A percentile compares a stretch with the other conserved stretches of the same genome.
These are phyloP conservation scores for Drosophila bocqueti DNA, from an alignment of 1,140 invertebrate species.

Conservation along the genomic window DNA sequence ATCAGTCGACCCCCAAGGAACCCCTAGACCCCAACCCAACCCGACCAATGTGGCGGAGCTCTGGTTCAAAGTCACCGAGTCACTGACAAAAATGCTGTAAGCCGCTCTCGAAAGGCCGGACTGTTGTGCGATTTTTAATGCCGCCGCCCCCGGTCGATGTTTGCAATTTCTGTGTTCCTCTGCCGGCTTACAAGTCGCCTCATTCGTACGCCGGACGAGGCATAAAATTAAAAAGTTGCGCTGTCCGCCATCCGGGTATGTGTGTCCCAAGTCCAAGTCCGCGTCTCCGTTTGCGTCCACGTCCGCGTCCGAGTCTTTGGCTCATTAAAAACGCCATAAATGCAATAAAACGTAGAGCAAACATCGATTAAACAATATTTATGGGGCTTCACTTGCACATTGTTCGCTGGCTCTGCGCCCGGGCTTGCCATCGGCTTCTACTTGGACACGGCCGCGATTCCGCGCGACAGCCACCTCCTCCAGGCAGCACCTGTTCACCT, in stretches of 20 bases:
- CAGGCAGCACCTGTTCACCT: constrained; percentile 13
- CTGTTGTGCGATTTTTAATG: constrained; percentile 48
- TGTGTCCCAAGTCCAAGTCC: constrained; percentile 11
- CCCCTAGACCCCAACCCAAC: constrained; percentile 4
- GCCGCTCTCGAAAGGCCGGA: constrained; percentile 33
- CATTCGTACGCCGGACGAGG: constrained; percentile 51
- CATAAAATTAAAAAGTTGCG: constrained; percentile 85
- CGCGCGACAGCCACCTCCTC: constrained; percentile 10
- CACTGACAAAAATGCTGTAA: constrained; percentile 84
- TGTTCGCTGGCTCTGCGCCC: constrained; percentile 75
- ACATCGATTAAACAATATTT: constrained; percentile 85
- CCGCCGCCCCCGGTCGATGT: constrained; percentile 16
- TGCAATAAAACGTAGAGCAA: constrained; percentile 85
- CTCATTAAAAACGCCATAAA: constrained; percentile 85
- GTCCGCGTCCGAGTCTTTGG: constrained; percentile 4
- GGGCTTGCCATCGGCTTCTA: constrained; percentile 33
- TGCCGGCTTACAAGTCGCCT: constrained; percentile 55
- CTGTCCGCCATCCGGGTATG: constrained; percentile 6
- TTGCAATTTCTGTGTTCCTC: constrained; percentile 21
- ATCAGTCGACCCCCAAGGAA: constrained; percentile 21
- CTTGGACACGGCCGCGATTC: constrained; percentile 59
- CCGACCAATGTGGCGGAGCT: constrained; percentile 27
- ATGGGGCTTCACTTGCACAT: constrained; percentile 85
- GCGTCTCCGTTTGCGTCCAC: not conserved
- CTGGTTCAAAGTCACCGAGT: constrained; percentile 82